Base-by-base conservation (phyloP, 2,797 vertebrate species). In the Octomys mimax region DNA sequence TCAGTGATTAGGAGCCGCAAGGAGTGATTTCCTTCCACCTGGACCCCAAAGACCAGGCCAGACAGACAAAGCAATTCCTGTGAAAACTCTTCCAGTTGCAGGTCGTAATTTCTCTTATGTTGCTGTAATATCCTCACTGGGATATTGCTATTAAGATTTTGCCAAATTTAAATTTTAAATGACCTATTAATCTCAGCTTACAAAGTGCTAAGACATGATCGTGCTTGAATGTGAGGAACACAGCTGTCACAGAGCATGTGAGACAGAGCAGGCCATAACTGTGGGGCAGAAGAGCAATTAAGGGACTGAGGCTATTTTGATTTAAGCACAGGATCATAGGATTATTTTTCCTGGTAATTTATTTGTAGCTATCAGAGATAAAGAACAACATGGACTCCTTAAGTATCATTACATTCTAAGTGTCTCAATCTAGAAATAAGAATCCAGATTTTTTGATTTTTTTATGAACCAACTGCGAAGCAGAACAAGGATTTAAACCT, bases 1-100 rank as follows among this genome's bases (percentile, higher is more conserved):
- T 97, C 97, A 96, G 88, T 96, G 93, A 97, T 97, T 97, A 97
- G 95, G 70, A 82, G 70, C 96, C 46, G 19, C 33, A 96, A 90
- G 79, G 95, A 97, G 49, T 97, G 0, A 49, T 96, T 97, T 97
- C 89, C 96, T 62, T 80, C 87, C 33, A 57, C 79, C 62, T 94
- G 49, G 0, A 2, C 46, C 94, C 59, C 71, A 52, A 87, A 97
- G 82, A 57, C 4, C 2, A 96, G 57, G 26, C 80, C 84, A 94
- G 68, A 95, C 6, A 92, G 61, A 42, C 57, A 8, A 14, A 92
- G 80, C 1, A 90, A 96, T 84, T 80, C 49, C 68, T n/a, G 77
- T 13, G 2, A 86, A 91, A 71, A 95, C 33, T 54, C 28, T 83
- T 0, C 1, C 6, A 95, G 82, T 92, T 46, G 12, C 81, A 91